Percentiles rank a stretch among this genome's conserved stretches.
Conservation (phyloP, 1,140 invertebrate species). For the Caligus rogercresseyi region DNA sequence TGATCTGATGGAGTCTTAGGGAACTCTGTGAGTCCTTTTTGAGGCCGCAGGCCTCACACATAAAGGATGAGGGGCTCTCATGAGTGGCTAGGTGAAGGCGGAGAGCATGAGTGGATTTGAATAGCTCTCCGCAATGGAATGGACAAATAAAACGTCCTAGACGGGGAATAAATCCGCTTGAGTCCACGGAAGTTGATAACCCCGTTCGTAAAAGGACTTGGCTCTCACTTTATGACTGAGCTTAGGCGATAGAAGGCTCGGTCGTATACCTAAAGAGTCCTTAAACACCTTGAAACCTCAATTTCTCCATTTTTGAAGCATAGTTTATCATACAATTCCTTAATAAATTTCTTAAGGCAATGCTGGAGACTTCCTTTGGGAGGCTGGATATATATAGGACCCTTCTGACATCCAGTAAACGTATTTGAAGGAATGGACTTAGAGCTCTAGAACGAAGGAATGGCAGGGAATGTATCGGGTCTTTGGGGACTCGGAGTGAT, state of each 20-base stretch:
- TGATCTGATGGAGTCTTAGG: background rate
- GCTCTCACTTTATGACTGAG: too few relatives aligned
- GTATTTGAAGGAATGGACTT: background rate
- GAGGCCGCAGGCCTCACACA: background rate
- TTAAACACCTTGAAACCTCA: too few relatives aligned
- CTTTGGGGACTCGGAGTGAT: background rate
- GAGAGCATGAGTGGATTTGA: background rate
- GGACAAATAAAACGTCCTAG: background rate
- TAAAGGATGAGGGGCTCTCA: background rate
- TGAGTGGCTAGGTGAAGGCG: background rate
- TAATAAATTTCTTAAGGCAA: background rate
- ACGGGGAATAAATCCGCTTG: background rate
- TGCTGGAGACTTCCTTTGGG: background rate
- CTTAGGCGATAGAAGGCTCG: too few relatives aligned
- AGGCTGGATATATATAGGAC: background rate
- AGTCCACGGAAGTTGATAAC: background rate
- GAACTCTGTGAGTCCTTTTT: background rate
- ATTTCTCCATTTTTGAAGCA: too few relatives aligned
- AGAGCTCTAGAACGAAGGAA: background rate
- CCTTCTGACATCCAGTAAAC: background rate
- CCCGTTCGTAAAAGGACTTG: too few relatives aligned
- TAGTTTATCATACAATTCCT: background rate
- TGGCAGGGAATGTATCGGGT: background rate
- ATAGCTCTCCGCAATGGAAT: background rate
- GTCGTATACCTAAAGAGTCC: too few relatives aligned